phyloP scores from a whole-genome alignment of 2,797 vertebrate genomes.

The Pseudocheirus occidentalis region DNA sequence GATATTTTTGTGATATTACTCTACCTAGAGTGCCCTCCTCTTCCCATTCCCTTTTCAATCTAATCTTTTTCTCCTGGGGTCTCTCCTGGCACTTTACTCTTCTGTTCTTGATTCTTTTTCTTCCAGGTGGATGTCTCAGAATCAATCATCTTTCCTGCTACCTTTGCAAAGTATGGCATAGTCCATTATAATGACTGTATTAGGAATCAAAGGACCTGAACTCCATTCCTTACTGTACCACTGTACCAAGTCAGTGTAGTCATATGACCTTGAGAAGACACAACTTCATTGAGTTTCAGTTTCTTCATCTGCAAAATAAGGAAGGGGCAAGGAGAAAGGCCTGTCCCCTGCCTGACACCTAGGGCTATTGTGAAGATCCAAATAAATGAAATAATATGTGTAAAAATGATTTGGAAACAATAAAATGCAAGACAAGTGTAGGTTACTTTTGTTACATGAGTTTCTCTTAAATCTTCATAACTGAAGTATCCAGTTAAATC shows the following conservation, averaged over 20 bases:
- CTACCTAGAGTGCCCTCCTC: neutral
- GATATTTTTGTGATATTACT: neutral
- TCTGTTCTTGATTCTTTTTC: neutral
- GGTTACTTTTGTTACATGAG: neutral
- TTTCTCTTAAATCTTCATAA: constrained; percentile 40
- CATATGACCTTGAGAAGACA: neutral
- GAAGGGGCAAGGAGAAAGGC: neutral
- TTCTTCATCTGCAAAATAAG: neutral
- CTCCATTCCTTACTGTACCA: neutral
- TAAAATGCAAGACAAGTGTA: neutral
- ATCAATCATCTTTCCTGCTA: neutral
- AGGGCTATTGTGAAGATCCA: neutral
- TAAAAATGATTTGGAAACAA: neutral
- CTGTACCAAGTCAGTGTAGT: neutral
- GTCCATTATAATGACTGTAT: neutral
- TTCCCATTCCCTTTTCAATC: constrained; percentile 27
- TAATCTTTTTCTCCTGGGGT: neutral
- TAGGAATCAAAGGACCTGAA: neutral
- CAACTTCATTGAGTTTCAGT: neutral
- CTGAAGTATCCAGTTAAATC: constrained; percentile 2
- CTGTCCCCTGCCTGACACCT: neutral
- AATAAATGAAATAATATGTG: neutral
- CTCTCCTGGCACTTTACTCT: constrained; percentile 31
- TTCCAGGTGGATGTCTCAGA: neutral
- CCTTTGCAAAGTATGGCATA: neutral